Percentiles rank a stretch among this genome's conserved stretches.
phyloP scores from a whole-genome alignment of 2,888 invertebrate species.

The Copidosoma aretas region DNA sequence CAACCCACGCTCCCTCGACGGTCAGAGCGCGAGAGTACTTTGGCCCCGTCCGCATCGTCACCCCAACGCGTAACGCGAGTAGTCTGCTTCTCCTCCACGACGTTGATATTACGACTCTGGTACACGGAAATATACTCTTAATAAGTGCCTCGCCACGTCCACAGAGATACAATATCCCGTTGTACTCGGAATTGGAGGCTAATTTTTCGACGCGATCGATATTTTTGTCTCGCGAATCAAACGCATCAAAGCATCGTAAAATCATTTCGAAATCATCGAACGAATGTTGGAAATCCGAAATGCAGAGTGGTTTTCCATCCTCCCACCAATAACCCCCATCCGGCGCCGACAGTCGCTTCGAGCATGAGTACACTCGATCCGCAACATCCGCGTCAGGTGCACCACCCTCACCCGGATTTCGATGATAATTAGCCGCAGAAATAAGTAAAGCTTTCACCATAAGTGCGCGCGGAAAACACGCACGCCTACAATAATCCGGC shows the following conservation, averaged over 20 bases:
- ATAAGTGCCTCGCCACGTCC: conserved; percentile 18
- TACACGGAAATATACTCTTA: conserved; percentile 39
- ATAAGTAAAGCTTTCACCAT: conserved; percentile 35
- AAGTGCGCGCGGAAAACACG: background rate
- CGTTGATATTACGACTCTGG: no score
- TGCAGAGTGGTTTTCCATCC: no score
- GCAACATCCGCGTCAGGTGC: background rate
- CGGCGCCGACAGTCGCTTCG: no score
- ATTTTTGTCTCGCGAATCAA: no score
- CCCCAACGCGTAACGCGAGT: conserved; percentile 11
- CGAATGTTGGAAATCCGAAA: no score
- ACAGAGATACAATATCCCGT: no score
- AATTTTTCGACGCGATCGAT: no score
- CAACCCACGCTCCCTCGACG: conserved; percentile 2
- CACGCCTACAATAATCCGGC: background rate
- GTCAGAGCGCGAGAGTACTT: conserved; percentile 9
- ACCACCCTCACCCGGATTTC: conserved; percentile 47
- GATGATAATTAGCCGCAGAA: conserved; percentile 47
- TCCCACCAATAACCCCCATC: no score
- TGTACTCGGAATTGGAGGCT: no score
- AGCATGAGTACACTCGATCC: no score
- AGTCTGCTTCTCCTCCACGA: background rate
- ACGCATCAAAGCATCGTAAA: no score
- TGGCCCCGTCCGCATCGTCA: conserved; percentile 6
- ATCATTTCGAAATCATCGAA: no score